These are phyloP conservation scores for Adelges cooleyi DNA, from an alignment of 1,140 invertebrate genomes.

Conservation along the genomic window DNA sequence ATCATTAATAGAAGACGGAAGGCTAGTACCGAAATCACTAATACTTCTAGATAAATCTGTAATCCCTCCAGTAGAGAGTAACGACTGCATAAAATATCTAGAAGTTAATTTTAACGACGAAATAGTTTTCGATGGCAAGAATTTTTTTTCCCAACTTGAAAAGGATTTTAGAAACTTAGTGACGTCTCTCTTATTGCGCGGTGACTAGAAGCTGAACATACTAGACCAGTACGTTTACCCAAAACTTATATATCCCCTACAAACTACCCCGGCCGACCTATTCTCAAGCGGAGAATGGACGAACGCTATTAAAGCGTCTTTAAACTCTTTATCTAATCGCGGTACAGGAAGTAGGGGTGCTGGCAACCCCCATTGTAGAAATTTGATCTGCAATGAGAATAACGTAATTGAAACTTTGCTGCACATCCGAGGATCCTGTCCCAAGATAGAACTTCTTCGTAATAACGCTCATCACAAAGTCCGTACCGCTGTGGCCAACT, in stretches of 20 bases:
- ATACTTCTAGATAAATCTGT: not conserved
- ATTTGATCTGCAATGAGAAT: too few relatives aligned
- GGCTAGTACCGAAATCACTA: not conserved
- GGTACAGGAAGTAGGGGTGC: not conserved
- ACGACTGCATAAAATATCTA: not conserved
- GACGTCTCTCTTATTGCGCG: not conserved
- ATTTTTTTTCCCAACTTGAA: conserved; percentile 5
- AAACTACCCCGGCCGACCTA: too few relatives aligned
- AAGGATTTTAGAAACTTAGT: conserved; percentile 3
- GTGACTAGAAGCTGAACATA: not conserved
- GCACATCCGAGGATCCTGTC: too few relatives aligned
- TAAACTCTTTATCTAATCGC: not conserved
- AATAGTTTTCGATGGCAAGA: not conserved
- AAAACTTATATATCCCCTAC: too few relatives aligned
- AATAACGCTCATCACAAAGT: too few relatives aligned
- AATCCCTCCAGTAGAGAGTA: not conserved
- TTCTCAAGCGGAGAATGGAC: not conserved
- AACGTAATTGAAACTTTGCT: too few relatives aligned
- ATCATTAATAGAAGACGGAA: not conserved
- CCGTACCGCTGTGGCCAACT: too few relatives aligned
- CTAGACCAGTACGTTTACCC: too few relatives aligned
- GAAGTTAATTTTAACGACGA: not conserved
- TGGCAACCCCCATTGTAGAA: too few relatives aligned
- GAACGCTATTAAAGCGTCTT: not conserved
- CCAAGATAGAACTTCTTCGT: too few relatives aligned